Evolutionary conservation across 37 sponge, comb jelly and placozoan species (phyloP), one percentile per base, ranked within the genome.

Genomic region (Crambe crambe): DNA sequence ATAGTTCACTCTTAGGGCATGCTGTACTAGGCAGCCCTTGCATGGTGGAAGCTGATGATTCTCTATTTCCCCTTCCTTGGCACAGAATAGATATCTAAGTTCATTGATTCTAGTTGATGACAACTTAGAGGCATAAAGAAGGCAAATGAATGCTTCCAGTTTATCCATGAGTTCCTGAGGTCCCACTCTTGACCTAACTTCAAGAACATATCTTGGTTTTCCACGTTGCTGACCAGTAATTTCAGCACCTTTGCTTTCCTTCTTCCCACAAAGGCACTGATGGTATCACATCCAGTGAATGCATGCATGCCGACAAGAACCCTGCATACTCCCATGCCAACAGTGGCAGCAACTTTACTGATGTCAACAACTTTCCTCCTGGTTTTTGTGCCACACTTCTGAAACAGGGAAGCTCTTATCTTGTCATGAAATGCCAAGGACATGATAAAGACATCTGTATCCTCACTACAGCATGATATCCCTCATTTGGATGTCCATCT

Each of bases 281-380:
- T 44, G 30, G 65, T 63, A 27, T 77, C 78, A 61, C 65, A 77
- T 36, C 76, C 76, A 75, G 76, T 75, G 44, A 58, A 57, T 77
- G 65, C 78, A 63, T 77, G 78, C 34, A 77, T 58, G 37, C 40
- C 39, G 23, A 44, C 22, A 23, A 75, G 37, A 58, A 60, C 41
- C 38, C 22, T 17, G 22, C 70, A 69, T 22, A 69, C 41, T 12
- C 38, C 22, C 8, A 20, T 61, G 15, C 63, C 63, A 61, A 61
- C 9, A 27, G 38, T 68, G 39, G 68, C 36, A 35, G 68, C 76
- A 18, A 58, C 61, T 75, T 75, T 43, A 2, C 27, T 39, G 31
- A 75, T 75, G n/a, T 39, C 25, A 59, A 75, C 25, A 17, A 25
- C 21, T 34, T 37, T 39, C 6, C 8, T 43, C 22, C 47, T 56